Conservation (phyloP, 2,888 invertebrate species). For the Aproaerema taeniolella region DNA sequence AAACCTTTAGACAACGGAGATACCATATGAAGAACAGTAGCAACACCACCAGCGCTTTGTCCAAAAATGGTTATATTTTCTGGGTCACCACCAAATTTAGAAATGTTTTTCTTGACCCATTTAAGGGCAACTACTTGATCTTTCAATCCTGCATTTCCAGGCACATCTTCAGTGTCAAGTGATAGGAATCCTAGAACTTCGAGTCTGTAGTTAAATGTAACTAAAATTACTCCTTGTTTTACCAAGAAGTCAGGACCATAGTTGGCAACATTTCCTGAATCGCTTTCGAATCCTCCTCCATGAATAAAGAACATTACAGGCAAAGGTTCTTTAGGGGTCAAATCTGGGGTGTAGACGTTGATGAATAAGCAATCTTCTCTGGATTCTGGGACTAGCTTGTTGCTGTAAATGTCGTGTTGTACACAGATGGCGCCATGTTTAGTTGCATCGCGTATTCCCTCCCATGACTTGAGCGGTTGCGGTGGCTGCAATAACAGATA, state of each 20-base stretch:
- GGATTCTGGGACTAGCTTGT: constrained; percentile 22
- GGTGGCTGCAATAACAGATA: constrained; percentile 35
- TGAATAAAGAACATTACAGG: constrained; percentile 49
- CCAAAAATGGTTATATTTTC: constrained; percentile 41
- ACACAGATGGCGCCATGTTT: constrained; percentile 36
- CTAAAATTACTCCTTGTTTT: constrained; percentile 35
- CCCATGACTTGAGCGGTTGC: constrained; percentile 37
- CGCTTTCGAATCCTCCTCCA: constrained; percentile 40
- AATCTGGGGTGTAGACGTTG: constrained; percentile 40
- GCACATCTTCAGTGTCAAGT: constrained; percentile 64
- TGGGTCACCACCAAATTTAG: constrained; percentile 38
- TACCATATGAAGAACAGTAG: constrained; percentile 30
- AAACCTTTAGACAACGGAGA: constrained; percentile 47
- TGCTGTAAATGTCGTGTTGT: constrained; percentile 28
- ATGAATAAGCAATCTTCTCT: constrained; percentile 44
- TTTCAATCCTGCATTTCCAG: constrained; percentile 78
- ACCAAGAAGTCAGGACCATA: constrained; percentile 46
- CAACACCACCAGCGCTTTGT: constrained; percentile 43
- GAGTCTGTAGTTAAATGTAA: constrained; percentile 52
- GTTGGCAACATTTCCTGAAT: constrained; percentile 33
- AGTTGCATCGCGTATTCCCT: constrained; percentile 39
- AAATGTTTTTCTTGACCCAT: constrained; percentile 40
- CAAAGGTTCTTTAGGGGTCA: constrained; percentile 23
- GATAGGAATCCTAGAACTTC: constrained; percentile 75
- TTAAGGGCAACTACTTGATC: constrained; percentile 42